A percentile compares a stretch with the other conserved stretches of the same genome.
phyloP scores from a whole-genome alignment of 1,140 invertebrate species.

The Whitmania pigra region DNA sequence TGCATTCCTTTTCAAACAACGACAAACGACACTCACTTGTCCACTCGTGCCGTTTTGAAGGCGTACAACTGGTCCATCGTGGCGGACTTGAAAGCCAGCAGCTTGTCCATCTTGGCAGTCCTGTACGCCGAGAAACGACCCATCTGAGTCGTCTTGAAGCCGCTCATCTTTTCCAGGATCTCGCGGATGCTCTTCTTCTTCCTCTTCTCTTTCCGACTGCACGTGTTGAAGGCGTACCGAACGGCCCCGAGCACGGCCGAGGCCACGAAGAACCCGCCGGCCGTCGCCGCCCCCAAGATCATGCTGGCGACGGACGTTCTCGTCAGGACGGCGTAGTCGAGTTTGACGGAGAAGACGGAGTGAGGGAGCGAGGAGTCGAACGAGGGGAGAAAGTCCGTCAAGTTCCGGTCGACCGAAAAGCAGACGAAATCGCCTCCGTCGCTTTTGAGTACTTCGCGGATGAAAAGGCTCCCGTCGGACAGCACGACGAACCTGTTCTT shows the following conservation, averaged over 20 bases:
- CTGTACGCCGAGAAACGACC: slow-evolving; percentile 20
- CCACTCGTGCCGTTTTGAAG: slow-evolving; percentile 59
- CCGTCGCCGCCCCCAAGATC: slow-evolving; percentile 62
- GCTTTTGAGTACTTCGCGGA: slow-evolving; percentile 50
- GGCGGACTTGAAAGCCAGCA: slow-evolving; percentile 19
- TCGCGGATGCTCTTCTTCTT: slow-evolving; percentile 29
- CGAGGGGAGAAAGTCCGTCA: not conserved
- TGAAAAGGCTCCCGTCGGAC: slow-evolving; percentile 56
- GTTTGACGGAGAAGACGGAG: slow-evolving; percentile 26
- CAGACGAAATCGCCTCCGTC: slow-evolving; percentile 6
- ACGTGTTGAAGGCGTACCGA: slow-evolving; percentile 30
- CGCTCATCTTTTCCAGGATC: slow-evolving; percentile 29
- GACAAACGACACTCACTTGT: slow-evolving; percentile 21
- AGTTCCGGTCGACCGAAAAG: not conserved
- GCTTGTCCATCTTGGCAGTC: slow-evolving; percentile 19
- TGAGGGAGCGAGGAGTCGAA: not conserved
- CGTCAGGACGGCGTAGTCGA: slow-evolving; percentile 66
- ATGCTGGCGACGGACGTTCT: slow-evolving; percentile 70
- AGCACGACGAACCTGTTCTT: slow-evolving; percentile 40
- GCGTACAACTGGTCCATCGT: slow-evolving; percentile 20
- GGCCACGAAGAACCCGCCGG: slow-evolving; percentile 61
- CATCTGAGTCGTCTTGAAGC: slow-evolving; percentile 21
- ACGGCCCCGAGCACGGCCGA: slow-evolving; percentile 65
- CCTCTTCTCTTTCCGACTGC: slow-evolving; percentile 18
- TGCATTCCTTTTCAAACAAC: slow-evolving; percentile 35